Evolutionary conservation across 2,888 invertebrate species (phyloP), one percentile per base, ranked within the genome.

Genomic region (Eubasilissa splendida): DNA sequence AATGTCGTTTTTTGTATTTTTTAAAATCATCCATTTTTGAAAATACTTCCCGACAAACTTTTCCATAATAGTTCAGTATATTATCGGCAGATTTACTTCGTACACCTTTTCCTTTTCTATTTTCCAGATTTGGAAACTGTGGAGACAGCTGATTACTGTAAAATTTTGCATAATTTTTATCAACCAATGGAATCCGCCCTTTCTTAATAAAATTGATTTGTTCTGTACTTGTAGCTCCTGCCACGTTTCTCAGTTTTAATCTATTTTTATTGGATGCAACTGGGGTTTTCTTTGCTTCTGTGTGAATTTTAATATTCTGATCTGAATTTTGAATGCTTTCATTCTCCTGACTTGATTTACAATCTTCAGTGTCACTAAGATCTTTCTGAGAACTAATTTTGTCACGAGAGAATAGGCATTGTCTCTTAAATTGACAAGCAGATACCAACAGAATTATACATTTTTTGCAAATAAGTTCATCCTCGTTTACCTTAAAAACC

Each of bases 381-480:
- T 14, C 63, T 14, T 42, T 63, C 7, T 11, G 9, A 59, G 76
- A 76, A 63, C 52, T 76, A 14, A 76, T 76, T 53, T 63, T 60
- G 11, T 52, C 9, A 50, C 52, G 63, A 9, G 76, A 76, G 10
- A 63, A 63, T 11, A 77, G 33, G 12, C 76, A 77, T n/a, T 42
- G 76, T 68, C 76, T 66, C 66, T 77, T 79, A 54, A 79, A 79
- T 52, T 58, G 68, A 58, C 75, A 79, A 33, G 79, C 75, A 10
- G 60, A 66, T 31, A 12, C 31, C 22, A 79, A 56, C 53, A 31
- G n/a, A 1, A 54, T n/a, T 22, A 63, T 8, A 54, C 79, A 79
- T 42, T 68, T 68, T 50, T 52, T 59, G 12, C 79, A 79, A 75
- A 79, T 65, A 22, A 70, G 9, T 53, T 66, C 58, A 58, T 63